A percentile compares a stretch with the other conserved stretches of the same genome.
phyloP scores from a whole-genome alignment of 1,140 invertebrate genomes.

The Acromyrmex charruanus region DNA sequence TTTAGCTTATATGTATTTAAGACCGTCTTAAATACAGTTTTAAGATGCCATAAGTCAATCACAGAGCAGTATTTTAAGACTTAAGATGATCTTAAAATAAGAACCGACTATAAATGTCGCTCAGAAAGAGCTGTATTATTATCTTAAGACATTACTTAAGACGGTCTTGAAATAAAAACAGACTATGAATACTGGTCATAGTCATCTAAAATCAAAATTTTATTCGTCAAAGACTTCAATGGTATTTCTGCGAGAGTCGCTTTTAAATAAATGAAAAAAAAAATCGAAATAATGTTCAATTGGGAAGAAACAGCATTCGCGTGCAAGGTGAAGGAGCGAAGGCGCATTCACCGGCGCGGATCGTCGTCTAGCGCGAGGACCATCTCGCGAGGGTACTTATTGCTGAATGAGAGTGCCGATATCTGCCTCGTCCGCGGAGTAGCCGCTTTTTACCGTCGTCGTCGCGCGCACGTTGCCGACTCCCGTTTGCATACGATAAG shows the following conservation, averaged over 20 bases:
- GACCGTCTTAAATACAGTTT: too few relatives aligned
- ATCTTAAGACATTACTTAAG: too few relatives aligned
- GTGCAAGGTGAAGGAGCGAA: not conserved
- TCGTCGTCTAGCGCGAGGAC: constrained; percentile 67
- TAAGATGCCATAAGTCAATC: too few relatives aligned
- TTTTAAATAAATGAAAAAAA: not conserved
- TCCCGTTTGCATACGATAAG: constrained; percentile 59
- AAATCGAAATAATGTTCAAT: not conserved
- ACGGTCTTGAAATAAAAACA: too few relatives aligned
- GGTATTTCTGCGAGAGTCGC: not conserved
- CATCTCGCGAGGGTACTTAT: constrained; percentile 74
- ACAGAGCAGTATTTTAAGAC: too few relatives aligned
- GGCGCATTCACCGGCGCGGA: not conserved
- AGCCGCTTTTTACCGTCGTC: constrained; percentile 55
- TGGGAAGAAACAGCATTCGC: not conserved
- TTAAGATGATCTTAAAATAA: too few relatives aligned
- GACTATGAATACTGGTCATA: too few relatives aligned
- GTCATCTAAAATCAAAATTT: constrained; percentile 13
- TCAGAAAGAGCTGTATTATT: too few relatives aligned
- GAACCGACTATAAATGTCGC: too few relatives aligned
- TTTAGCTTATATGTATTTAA: too few relatives aligned
- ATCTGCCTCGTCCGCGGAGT: constrained; percentile 41
- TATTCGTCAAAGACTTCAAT: not conserved
- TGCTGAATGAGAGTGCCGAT: constrained; percentile 72
- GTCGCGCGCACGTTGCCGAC: constrained; percentile 55